Conservation (phyloP, 2,113 vertebrate genomes). For the Carlito syrichta region DNA sequence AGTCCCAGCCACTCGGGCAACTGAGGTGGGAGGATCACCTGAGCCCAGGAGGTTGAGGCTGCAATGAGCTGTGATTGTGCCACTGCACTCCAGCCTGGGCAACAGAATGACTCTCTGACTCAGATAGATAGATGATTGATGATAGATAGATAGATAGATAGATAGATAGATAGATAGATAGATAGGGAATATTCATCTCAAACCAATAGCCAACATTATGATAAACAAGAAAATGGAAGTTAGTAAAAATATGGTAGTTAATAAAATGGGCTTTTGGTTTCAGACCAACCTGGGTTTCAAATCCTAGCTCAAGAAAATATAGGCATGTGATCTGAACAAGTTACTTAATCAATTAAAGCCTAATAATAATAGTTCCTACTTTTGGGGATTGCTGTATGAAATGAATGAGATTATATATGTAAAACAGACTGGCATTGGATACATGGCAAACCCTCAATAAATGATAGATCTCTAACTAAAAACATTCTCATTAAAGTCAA, state of each 20-base stretch:
- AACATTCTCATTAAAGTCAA: neutral
- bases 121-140: too few relatives aligned
- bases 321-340: neutral
- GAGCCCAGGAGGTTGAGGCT: neutral
- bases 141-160: too few relatives aligned
- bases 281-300: conserved; percentile 9
- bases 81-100: neutral
- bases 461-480: neutral
- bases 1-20: neutral
- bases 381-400: neutral
- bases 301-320: neutral
- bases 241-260: neutral
- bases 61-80: neutral
- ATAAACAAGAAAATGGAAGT: neutral
- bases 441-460: neutral
- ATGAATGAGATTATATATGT: neutral
- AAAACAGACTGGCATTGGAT: neutral
- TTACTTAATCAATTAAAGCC: neutral
- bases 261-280: conserved; percentile 31
- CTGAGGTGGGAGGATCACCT: neutral
- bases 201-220: neutral
- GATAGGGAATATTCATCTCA: neutral
- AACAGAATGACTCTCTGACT: too few relatives aligned
- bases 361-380: neutral
- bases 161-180: too few relatives aligned